These are phyloP conservation scores for Neodon shergylaensis DNA, from an alignment of 2,113 vertebrate species.

Conservation along the genomic window DNA sequence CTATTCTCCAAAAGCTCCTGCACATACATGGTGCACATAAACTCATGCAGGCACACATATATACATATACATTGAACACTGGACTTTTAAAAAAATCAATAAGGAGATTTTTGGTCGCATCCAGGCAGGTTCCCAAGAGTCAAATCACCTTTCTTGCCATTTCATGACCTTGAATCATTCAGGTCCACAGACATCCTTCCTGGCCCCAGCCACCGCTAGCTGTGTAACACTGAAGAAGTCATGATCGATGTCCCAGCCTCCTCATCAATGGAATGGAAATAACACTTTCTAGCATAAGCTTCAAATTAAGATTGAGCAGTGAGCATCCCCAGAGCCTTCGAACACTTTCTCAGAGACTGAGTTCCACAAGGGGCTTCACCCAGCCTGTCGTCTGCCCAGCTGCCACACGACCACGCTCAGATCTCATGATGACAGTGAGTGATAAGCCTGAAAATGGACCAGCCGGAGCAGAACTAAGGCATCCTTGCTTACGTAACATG, in stretches of 20 bases:
- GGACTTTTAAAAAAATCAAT: not conserved
- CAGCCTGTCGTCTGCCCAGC: not conserved
- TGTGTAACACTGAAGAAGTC: not conserved
- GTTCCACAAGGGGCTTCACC: not conserved
- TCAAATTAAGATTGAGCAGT: not conserved
- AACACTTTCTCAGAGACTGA: not conserved
- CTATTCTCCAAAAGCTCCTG: not conserved
- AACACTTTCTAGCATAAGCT: not conserved
- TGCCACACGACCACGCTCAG: not conserved
- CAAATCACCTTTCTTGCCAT: not conserved
- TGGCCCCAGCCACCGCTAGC: not conserved
- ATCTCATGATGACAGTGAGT: not conserved
- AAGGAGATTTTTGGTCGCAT: not conserved
- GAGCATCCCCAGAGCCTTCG: not conserved
- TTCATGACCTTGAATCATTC: not conserved
- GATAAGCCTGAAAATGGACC: not conserved
- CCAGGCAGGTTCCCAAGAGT: not conserved
- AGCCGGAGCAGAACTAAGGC: not conserved
- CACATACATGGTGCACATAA: not conserved
- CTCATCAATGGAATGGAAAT: not conserved
- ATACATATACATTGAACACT: not conserved
- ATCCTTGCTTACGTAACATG: not conserved
- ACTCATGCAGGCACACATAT: not conserved
- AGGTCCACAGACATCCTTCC: not conserved
- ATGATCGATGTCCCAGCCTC: not conserved